Evolutionary conservation across 2,113 vertebrate species (phyloP), one percentile per base, ranked within the genome.

Genomic region (Salvelinus alpinus): DNA sequence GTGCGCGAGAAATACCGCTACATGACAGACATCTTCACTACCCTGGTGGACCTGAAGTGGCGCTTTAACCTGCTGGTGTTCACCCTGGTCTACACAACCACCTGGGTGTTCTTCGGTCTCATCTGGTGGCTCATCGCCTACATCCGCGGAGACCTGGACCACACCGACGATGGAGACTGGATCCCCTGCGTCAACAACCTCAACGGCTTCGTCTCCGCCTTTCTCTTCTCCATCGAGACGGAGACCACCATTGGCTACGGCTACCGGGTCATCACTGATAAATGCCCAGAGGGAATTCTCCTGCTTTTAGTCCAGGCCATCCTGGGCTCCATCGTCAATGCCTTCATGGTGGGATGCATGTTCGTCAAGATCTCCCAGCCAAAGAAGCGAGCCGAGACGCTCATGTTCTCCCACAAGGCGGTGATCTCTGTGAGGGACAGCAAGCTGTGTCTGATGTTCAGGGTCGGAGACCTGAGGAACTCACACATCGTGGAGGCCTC

Each of bases 341-440:
- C 95, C 84, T 95, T 96, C 87, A 96, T 96, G 95, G 95, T 96
- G 87, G 95, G 95, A 76, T 96, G 95, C 88, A 96, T 96, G 95
- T 96, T 96, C 12, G 95, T 96, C 18, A 96, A 96, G 90, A 96
- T 96, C 92, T 96, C 95, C 0, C 95, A 96, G 85, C 95, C 95
- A 90, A 96, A 95, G 87, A 96, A 95, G 65, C 89, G 95, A 0
- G 95, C 95, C 0, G 95, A 95, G 92, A 96, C 95, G 0, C 51
- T 96, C 31, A 93, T 96, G 80, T 96, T 96, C 90, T 96, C 95
- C 7, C 92, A 94, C n/a, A 93, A 94, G n/a, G 95, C 95, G 0
- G 95, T 96, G 67, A 91, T 96, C 9, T 94, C 95, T 0, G 78
- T 95, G 80, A 88, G 95, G 29, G 94, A 96, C 5, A 93, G 92